A percentile compares a stretch with the other conserved stretches of the same genome.
These are phyloP conservation scores for Cheilosia urbana DNA, from an alignment of 2,888 invertebrate species.

Conservation along the genomic window DNA sequence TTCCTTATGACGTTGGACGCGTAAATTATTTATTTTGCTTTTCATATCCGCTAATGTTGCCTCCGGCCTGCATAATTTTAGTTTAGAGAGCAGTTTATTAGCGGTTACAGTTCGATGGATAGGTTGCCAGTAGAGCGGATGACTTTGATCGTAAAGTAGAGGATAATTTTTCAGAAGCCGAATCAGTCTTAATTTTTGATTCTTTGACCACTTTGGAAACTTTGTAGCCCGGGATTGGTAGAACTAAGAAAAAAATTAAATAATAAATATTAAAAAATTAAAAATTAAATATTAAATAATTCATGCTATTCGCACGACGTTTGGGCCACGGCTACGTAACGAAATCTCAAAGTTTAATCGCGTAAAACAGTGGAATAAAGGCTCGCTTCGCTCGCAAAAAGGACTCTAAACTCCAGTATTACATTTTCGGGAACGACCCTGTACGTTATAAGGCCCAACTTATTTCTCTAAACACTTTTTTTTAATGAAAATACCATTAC, in stretches of 20 bases:
- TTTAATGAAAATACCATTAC: no score
- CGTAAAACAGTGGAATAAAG: no score
- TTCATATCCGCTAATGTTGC: slow-evolving; percentile 18
- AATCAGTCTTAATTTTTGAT: slow-evolving; percentile 10
- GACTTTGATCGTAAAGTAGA: slow-evolving; percentile 31
- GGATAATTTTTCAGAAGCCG: slow-evolving; percentile 4
- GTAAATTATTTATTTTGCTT: slow-evolving; percentile 34
- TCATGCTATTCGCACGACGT: no score
- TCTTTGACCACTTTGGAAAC: slow-evolving; percentile 10
- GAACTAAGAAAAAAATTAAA: background rate
- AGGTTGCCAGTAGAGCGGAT: slow-evolving; percentile 22
- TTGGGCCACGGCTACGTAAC: no score
- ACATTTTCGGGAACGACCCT: no score
- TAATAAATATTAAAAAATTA: no score
- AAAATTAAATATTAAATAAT: no score
- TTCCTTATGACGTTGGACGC: slow-evolving; percentile 35
- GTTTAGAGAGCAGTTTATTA: background rate
- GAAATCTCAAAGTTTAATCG: no score
- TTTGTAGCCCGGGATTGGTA: background rate
- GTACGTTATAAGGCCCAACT: no score
- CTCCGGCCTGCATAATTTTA: background rate
- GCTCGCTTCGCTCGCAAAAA: no score
- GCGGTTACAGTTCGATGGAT: slow-evolving; percentile 21
- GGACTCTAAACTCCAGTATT: no score
- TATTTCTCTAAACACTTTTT: no score